Base-by-base conservation (phyloP, 2,888 invertebrate genomes). In the Eilema depressum region DNA sequence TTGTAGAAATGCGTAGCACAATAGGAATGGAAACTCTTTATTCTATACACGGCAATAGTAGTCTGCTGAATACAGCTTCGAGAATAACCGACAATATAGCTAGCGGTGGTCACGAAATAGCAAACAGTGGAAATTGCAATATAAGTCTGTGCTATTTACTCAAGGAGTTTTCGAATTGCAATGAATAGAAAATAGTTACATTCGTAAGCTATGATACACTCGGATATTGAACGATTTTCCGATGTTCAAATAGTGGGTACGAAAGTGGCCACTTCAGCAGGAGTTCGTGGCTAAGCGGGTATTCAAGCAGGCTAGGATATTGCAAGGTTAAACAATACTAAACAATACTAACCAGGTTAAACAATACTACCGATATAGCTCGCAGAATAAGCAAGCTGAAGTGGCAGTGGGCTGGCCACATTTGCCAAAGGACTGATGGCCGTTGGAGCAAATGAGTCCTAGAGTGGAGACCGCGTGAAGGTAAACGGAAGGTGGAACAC, bases 91-190 rank as follows among this genome's bases (percentile, higher is more conserved):
- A 53, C 20, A 33, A 33, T 33, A 53, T 28, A 26, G 11, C 23
- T 64, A 53, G 64, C 28, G 30, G n/a, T 30, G 11, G 37, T n/a
- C 53, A 53, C 53, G 53, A 64, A n/a, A 64, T 64, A 53, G 26
- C 30, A 28, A 64, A 53, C 30, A 53, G 4, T 64, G n/a, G 64
- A 17, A 53, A 53, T 64, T 53, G 64, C 64, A 64, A n/a, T n/a
- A 5, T 14, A 47, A 53, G 2, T 20, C 63, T 41, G 20, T 17
- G 17, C 63, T 63, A 25, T 63, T 37, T 37, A 11, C 20, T 0
- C 37, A 63, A 63, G 37, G 63, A 63, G 33, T 63, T 37, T 37
- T 63, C 25, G 25, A 5, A 63, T 37, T 63, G 41, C 41, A 41
- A 41, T 41, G 26, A 63, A 63, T 63, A 63, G 63, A 25, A 37